Evolutionary conservation across 2,797 vertebrate genomes (phyloP).

Genomic region (Miichthys miiuy): DNA sequence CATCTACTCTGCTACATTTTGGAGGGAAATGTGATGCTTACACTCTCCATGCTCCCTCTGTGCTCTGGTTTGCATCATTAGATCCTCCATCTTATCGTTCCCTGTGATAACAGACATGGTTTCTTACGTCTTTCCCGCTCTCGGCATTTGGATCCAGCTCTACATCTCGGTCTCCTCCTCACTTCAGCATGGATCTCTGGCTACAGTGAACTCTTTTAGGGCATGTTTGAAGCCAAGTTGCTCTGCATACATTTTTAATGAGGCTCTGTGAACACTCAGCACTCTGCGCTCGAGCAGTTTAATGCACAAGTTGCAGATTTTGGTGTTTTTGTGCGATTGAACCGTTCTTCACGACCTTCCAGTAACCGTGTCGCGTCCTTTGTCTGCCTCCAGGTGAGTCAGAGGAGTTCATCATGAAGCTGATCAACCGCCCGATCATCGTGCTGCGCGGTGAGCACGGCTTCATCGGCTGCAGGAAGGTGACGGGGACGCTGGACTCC

Average conservation of each 20-base stretch:
- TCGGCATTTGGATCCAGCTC: too few species aligned
- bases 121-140: too few species aligned
- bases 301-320: neutral
- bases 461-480: constrained; percentile 97
- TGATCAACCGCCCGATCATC: constrained; percentile 97
- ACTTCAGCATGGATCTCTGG: too few species aligned
- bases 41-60: too few species aligned
- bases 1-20: too few species aligned
- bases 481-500: constrained; percentile 95
- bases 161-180: too few species aligned
- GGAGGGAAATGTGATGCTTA: too few species aligned
- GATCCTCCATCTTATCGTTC: neutral
- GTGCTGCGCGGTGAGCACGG: constrained; percentile 97
- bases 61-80: too few species aligned
- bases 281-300: neutral
- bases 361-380: neutral
- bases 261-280: constrained; percentile 1
- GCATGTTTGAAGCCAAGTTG: constrained; percentile 20
- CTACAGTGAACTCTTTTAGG: too few species aligned
- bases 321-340: neutral
- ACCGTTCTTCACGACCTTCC: too few species aligned
- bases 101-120: too few species aligned
- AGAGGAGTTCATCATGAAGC: constrained; percentile 97
- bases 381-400: constrained; percentile 85
- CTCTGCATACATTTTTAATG: constrained; percentile 19